phyloP scores from a whole-genome alignment of 2,888 invertebrate genomes.

The Metellina segmentata region DNA sequence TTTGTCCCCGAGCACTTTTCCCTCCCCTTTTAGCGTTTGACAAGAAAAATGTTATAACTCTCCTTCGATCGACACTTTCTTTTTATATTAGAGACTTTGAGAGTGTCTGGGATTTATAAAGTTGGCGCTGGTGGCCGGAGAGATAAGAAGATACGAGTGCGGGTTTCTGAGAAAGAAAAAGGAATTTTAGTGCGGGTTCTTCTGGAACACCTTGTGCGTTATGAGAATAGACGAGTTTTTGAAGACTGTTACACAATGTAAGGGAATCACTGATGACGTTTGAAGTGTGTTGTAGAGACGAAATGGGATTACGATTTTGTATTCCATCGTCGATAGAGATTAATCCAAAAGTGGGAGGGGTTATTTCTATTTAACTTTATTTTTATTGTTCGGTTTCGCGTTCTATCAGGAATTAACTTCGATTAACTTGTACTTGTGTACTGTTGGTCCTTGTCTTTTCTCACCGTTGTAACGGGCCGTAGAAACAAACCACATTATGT shows the following conservation, averaged over 20 bases:
- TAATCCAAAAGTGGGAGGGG: background rate
- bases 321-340: background rate
- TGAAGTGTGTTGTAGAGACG: background rate
- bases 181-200: background rate
- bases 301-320: background rate
- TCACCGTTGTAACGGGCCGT: too few species aligned
- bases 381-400: background rate
- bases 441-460: too few species aligned
- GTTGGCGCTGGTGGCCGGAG: background rate
- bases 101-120: background rate
- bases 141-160: background rate
- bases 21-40: background rate
- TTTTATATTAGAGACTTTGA: background rate
- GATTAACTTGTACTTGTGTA: too few species aligned
- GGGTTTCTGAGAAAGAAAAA: background rate
- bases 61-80: background rate
- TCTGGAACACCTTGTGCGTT: background rate
- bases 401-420: too few species aligned
- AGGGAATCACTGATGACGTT: background rate
- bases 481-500: too few species aligned
- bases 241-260: background rate
- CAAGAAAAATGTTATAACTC: constrained; percentile 26
- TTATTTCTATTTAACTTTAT: too few species aligned
- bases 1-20: background rate
- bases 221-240: background rate